Evolutionary conservation across 2,888 invertebrate genomes (phyloP).

Genomic region (Agrotis ipsilon): DNA sequence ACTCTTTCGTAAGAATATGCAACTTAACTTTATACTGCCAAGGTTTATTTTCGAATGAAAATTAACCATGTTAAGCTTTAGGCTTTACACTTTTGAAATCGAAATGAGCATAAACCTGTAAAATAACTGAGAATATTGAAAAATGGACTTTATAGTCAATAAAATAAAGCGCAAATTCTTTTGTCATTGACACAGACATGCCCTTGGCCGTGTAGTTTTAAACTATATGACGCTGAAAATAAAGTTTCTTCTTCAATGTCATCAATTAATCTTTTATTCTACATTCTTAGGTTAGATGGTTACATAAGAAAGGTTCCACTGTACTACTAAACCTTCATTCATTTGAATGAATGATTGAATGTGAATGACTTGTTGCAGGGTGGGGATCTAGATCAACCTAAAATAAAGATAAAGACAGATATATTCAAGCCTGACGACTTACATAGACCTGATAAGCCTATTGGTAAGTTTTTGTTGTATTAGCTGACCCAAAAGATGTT

Average conservation of each 20-base stretch:
- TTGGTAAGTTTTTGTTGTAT: constrained; percentile 25
- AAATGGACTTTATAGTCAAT: background rate
- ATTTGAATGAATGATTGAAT: constrained; percentile 31
- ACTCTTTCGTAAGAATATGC: too few species aligned
- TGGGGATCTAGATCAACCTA: constrained; percentile 87
- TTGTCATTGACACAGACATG: too few species aligned
- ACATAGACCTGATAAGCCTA: constrained; percentile 82
- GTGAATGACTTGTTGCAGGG: constrained; percentile 69
- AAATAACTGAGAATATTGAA: background rate
- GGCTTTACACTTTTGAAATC: background rate
- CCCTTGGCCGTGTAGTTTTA: background rate
- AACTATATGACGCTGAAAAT: background rate
- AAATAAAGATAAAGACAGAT: constrained; percentile 90
- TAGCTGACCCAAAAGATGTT: background rate
- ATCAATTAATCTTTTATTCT: background rate
- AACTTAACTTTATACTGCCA: too few species aligned
- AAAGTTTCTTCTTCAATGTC: background rate
- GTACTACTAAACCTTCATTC: constrained; percentile 2
- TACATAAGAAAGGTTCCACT: constrained; percentile 36
- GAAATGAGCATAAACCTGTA: background rate
- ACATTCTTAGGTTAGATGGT: background rate
- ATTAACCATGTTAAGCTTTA: too few species aligned
- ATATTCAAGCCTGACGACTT: constrained; percentile 89
- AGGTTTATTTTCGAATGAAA: too few species aligned
- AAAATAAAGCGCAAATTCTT: background rate